Percentiles rank a stretch among this genome's conserved stretches.
phyloP scores from a whole-genome alignment of 2,113 vertebrate genomes.

The Pelecanoides urinatrix region DNA sequence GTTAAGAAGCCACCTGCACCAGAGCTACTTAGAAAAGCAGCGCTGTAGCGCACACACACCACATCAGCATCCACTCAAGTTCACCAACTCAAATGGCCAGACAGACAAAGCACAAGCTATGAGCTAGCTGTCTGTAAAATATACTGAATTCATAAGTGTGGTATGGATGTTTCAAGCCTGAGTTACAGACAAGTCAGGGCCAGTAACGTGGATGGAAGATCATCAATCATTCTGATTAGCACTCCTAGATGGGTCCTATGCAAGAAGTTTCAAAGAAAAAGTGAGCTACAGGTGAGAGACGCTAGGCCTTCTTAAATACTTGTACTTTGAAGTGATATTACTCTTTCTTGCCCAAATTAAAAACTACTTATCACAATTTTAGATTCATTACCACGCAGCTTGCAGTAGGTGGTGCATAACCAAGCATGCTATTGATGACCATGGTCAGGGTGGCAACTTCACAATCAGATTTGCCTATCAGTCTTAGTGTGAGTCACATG shows the following conservation, averaged over 20 bases:
- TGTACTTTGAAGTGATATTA: background rate
- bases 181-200: background rate
- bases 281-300: rapidly evolving
- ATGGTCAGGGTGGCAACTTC: background rate
- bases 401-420: background rate
- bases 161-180: background rate
- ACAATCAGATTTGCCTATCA: too few relatives aligned
- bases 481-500: rapidly evolving
- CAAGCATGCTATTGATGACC: background rate
- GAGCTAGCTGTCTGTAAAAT: background rate
- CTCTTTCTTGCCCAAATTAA: background rate
- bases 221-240: background rate
- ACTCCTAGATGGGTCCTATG: background rate
- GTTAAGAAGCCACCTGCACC: background rate
- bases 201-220: background rate
- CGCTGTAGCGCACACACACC: rapidly evolving
- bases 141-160: rapidly evolving
- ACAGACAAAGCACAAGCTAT: rapidly evolving
- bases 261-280: background rate
- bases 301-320: background rate
- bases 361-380: background rate
- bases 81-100: rapidly evolving
- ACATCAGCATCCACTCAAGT: background rate
- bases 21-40: background rate
- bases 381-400: background rate